Evolutionary conservation across 2,797 vertebrate species (phyloP), one percentile per base, ranked within the genome.

Genomic region (Heterohyrax brucei): DNA sequence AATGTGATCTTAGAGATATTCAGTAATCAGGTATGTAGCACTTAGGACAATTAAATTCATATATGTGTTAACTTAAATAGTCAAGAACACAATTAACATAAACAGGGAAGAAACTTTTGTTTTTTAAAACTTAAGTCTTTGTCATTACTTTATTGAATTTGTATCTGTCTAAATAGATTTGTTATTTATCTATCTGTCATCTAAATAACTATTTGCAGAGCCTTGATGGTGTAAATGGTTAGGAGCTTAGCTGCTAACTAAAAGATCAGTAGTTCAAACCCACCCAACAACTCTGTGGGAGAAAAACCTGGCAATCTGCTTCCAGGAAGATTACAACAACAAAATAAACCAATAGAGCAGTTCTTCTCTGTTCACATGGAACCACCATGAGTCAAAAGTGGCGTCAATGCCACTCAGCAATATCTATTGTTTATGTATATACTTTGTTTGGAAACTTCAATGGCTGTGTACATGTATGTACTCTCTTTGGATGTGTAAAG

Each of bases 41-140:
- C 39, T 39, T 39, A 39, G 39, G 39, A 39, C 39, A 39, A 39
- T 39, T 39, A 39, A 39, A 39, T 39, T 39, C 39, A 39, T 39
- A 56, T 61, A 28, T 6, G n/a, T 59, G 94, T 75, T 53, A 24
- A 24, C 85, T 94, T 91, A 90, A 79, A 33, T 39, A 50, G 80
- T 1, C 10, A 72, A 3, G 1, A 48, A 89, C 3, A 85, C 85
- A 53, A 76, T 7, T 44, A 89, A 78, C 61, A 87, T 8, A 50
- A 72, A 44, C 4, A 33, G 33, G 7, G 30, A 75, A 19, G 26
- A 92, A 82, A 9, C 13, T 59, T 79, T 94, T 92, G 3, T 64
- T 91, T 26, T 64, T 61, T 56, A 96, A 86, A 92, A 87, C 0
- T 70, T 6, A 66, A 22, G 14, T 26, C 14, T 87, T 73, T 6